Percentiles rank a stretch among this genome's conserved stretches.
Conservation (phyloP, 1,140 invertebrate species). For the Anastrepha ludens region DNA sequence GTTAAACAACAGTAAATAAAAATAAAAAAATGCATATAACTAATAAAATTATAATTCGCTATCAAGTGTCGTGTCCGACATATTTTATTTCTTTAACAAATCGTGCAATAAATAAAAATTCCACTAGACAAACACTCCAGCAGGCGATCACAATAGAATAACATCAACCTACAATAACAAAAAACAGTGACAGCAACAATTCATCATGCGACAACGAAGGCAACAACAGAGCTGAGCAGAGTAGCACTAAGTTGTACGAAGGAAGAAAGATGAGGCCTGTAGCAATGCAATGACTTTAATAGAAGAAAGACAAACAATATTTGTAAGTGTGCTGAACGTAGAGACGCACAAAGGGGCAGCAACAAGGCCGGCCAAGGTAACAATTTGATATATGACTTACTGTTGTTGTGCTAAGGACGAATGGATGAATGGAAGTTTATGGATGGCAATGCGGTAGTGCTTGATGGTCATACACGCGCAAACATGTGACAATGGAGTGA, state of each 20-base stretch:
- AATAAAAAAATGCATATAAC: neutral
- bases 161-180: neutral
- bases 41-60: conserved; percentile 29
- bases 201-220: conserved; percentile 41
- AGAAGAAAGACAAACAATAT: neutral
- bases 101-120: conserved; percentile 44
- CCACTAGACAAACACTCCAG: conserved; percentile 5
- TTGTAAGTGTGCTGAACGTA: neutral
- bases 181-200: conserved; percentile 29
- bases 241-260: neutral
- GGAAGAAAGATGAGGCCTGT: neutral
- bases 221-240: neutral
- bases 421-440: neutral
- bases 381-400: conserved; percentile 31
- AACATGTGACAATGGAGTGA: neutral
- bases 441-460: neutral
- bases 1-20: neutral
- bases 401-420: neutral
- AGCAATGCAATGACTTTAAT: conserved; percentile 4
- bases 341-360: neutral
- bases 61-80: conserved; percentile 29
- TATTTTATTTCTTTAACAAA: conserved; percentile 25
- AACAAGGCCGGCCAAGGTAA: neutral
- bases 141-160: neutral
- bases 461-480: neutral